phyloP scores from a whole-genome alignment of 2,113 vertebrate genomes.

The Phoenicopterus ruber region DNA sequence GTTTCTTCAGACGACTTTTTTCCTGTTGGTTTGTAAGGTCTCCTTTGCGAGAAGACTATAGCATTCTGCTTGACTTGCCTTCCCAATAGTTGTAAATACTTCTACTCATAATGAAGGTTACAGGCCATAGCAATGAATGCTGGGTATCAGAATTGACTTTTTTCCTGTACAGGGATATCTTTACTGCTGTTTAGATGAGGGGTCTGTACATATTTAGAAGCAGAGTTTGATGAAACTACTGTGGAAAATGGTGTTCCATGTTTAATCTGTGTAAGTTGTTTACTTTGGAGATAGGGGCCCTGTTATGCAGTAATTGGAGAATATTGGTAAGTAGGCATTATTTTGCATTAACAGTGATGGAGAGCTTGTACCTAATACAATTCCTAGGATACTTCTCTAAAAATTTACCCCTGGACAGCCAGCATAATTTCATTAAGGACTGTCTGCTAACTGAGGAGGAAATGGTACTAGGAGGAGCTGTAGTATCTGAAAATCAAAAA shows the following conservation, averaged over 20 bases:
- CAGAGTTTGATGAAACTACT: not conserved
- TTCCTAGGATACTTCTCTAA: not conserved
- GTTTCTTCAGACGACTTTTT: not conserved
- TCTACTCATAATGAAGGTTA: not conserved
- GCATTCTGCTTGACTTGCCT: not conserved
- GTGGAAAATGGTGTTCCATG: not conserved
- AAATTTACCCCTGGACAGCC: not conserved
- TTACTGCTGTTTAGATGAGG: not conserved
- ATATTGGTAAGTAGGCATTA: not conserved
- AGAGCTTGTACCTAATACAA: not conserved
- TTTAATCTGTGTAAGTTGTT: not conserved
- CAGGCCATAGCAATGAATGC: not conserved
- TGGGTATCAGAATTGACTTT: not conserved
- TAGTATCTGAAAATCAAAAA: not conserved
- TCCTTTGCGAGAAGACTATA: not conserved
- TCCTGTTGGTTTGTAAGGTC: fast-evolving
- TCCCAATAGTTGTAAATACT: not conserved
- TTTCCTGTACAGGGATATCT: not conserved
- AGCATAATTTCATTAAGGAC: not conserved
- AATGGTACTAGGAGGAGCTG: not conserved
- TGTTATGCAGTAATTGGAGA: not conserved
- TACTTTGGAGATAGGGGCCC: not conserved
- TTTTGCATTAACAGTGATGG: not conserved
- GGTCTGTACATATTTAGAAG: not conserved
- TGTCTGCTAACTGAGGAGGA: not conserved